Base-by-base conservation (phyloP, 2,888 invertebrate species). In the Leistus spinibarbis region DNA sequence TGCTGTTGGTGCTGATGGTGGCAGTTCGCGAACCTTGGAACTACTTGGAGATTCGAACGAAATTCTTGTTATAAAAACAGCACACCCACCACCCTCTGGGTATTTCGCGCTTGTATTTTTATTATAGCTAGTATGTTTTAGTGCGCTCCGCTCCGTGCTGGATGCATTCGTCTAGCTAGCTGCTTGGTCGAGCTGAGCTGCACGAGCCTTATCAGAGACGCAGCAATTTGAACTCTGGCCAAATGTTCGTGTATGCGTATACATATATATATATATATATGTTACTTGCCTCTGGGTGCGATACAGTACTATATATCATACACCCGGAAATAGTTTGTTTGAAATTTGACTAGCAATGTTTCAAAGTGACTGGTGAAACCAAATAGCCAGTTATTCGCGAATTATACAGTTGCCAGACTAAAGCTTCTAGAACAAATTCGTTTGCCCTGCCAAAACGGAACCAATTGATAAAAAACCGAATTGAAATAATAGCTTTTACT, bases 201-300 rank as follows among this genome's bases (percentile, higher is more conserved):
- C n/a, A n/a, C n/a, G n/a, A n/a, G 79, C 79, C 79, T 80, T 80
- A 78, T 78, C 79, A 77, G 77, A 70, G 70, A 78, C 77, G 77
- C 79, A 78, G 79, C 79, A 79, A 80, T 82, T 81, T 82, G 80
- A 81, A 81, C 79, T 79, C 79, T 68, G 78, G 81, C 81, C 80
- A 81, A 82, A 80, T 79, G 80, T 79, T 79, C 77, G 23, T 57
- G 17, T 79, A 65, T 68, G 27, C n/a, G 24, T 23, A 17, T 23
- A 13, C n/a, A n/a, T n/a, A n/a, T n/a, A n/a, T n/a, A n/a, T n/a
- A n/a, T n/a, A n/a, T n/a, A n/a, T n/a, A n/a, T n/a, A n/a, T n/a
- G n/a, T n/a, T n/a, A n/a, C 64, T 64, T 17, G 24, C 27, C n/a
- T 16, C 13, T 24, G 20, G 22, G 60, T 60, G 40, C 13, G 40